Conservation (phyloP, 2,113 vertebrate genomes). For the Plestiodon gilberti region DNA sequence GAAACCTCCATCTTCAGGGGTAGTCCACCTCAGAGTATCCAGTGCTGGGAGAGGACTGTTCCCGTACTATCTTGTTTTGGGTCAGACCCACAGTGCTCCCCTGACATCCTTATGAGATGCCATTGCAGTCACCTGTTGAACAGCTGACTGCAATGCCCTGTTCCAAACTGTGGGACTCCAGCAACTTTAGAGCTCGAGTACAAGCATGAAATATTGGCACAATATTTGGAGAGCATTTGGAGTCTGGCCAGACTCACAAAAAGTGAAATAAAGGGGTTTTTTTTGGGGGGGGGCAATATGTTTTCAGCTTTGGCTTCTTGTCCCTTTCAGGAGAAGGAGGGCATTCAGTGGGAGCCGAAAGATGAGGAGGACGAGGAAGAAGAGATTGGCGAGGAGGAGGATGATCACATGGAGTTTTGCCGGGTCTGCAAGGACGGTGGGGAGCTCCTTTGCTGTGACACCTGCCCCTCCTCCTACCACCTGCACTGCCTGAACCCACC, state of each 20-base stretch:
- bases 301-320: background rate
- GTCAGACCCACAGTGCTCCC: no score
- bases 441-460: conserved; percentile 68
- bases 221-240: background rate
- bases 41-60: no score
- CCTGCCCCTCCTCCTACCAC: conserved; percentile 85
- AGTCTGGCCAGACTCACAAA: no score
- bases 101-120: no score
- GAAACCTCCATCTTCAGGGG: no score
- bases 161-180: background rate
- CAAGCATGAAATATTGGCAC: background rate
- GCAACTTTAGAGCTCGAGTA: background rate
- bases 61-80: no score
- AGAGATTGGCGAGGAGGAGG: conserved; percentile 88
- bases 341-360: conserved; percentile 98
- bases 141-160: no score
- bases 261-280: no score
- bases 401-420: conserved; percentile 99
- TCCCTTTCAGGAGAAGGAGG: conserved; percentile 92
- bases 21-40: no score
- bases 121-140: no score
- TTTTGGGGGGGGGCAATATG: no score
- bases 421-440: conserved; percentile 94
- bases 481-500: conserved; percentile 97
- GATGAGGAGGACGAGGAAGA: conserved; percentile 93